Base-by-base conservation (phyloP, 2,113 vertebrate genomes). In the Saccopteryx leptura region DNA sequence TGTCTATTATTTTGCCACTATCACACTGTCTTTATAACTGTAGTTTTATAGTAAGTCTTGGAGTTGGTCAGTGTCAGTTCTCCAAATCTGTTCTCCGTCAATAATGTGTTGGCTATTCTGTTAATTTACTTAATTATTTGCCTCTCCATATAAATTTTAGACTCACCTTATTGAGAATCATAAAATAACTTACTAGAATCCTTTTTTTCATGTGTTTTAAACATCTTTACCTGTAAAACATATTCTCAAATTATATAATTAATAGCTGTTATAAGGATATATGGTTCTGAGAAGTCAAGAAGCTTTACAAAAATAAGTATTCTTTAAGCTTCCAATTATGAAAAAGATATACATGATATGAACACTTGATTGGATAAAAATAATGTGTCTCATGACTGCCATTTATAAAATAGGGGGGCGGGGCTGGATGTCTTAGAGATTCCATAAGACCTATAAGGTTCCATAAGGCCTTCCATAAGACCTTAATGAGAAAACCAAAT, bases 241-340 rank as follows among this genome's bases (percentile, higher is more conserved):
- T 79, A 65, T 65, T 88, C 54, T 94, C 46, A 88, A 80, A 69
- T 92, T 65, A 28, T 12, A 60, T 19, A 46, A 60, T 31, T 90
- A 28, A 26, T 74, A 21, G 12, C 18, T 86, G 46, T 66, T 71
- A 54, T n/a, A 85, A 96, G 50, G 4, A 91, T 89, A 28, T n/a
- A 33, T 56, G 31, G 7, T 61, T 63, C 56, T 95, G 18, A n/a
- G 14, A 93, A 48, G 19, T 76, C 15, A 66, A 52, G 33, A 85
- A n/a, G 28, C n/a, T 71, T 75, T 72, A 61, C 11, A 78, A 33
- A 90, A 94, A 48, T 19, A 93, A 85, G 23, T 31, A 72, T 63
- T 6, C 4, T 33, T 66, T 88, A 66, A 63, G 39, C 5, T 75
- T 88, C 39, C 31, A 4, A 65, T 88, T 91, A 60, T 12, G 75